Conservation (phyloP, 2,113 vertebrate species). For the Phaethornis superciliosus region DNA sequence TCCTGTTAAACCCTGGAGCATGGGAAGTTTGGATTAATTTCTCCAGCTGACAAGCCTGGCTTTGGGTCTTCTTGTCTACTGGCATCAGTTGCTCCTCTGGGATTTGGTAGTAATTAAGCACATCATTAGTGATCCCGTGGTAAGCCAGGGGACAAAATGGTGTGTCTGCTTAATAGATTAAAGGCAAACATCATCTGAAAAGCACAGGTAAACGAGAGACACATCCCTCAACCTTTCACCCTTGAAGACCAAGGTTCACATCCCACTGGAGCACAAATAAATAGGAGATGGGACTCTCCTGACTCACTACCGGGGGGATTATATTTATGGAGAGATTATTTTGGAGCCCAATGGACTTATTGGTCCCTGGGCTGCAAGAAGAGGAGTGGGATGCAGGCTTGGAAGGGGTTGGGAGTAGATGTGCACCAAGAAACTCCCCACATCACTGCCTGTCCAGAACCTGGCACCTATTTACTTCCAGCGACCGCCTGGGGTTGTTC, state of each 20-base stretch:
- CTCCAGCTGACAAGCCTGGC: neutral
- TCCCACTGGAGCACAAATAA: constrained; percentile 3
- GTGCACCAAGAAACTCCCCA: neutral
- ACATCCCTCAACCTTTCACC: constrained; percentile 37
- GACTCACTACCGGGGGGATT: neutral
- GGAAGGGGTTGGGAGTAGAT: neutral
- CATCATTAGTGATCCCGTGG: neutral
- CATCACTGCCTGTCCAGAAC: neutral
- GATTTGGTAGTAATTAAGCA: constrained; percentile 23
- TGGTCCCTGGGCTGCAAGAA: neutral
- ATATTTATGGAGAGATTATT: neutral
- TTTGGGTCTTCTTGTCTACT: neutral
- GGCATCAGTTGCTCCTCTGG: neutral
- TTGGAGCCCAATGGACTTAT: rapidly evolving
- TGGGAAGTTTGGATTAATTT: neutral
- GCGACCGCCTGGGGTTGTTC: neutral
- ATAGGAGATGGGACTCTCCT: neutral
- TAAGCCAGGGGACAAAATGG: neutral
- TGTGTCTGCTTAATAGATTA: constrained; percentile 49
- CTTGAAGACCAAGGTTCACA: neutral
- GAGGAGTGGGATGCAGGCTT: neutral
- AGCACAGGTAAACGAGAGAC: constrained; percentile 49
- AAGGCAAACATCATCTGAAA: constrained; percentile 23
- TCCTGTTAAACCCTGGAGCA: neutral
- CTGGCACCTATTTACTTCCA: rapidly evolving